Conservation (phyloP, 2,113 vertebrate genomes). For the Uropsilus gracilis region DNA sequence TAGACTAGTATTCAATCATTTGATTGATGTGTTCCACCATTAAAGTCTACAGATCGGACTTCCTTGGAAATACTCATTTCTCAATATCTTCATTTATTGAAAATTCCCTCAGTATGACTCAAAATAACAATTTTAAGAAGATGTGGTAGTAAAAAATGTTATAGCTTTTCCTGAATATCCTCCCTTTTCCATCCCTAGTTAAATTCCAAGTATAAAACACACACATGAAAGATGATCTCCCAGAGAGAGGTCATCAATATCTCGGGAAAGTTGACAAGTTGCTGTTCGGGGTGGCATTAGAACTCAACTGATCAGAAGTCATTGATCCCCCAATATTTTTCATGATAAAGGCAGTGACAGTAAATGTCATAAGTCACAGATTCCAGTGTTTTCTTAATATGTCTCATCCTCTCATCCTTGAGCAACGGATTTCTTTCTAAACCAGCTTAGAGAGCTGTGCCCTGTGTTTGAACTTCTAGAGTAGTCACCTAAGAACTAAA, state of each 20-base stretch:
- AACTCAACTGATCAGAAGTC: background rate
- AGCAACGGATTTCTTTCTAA: conserved; percentile 43
- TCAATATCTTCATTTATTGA: background rate
- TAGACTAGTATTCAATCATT: background rate
- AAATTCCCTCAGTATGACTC: conserved; percentile 2
- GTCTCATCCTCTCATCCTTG: conserved; percentile 7
- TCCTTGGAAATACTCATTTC: conserved; percentile 27
- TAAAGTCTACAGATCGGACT: background rate
- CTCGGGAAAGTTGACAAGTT: background rate
- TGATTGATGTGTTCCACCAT: background rate
- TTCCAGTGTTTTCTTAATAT: conserved; percentile 52
- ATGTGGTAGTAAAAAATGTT: background rate
- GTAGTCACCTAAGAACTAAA: background rate
- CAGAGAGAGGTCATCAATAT: background rate
- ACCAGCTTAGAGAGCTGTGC: conserved; percentile 34
- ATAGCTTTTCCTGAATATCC: background rate
- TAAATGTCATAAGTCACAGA: conserved; percentile 47
- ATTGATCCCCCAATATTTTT: conserved; percentile 60
- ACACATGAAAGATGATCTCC: background rate
- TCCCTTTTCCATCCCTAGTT: background rate
- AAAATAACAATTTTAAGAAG: conserved; percentile 28
- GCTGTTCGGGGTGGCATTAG: background rate
- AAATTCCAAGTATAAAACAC: background rate
- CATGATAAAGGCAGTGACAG: conserved; percentile 36
- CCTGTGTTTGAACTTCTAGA: conserved; percentile 53